Evolutionary conservation across 1,140 invertebrate genomes (phyloP), one percentile per base, ranked within the genome.

Genomic region (Caenorhabditis briggsae): DNA sequence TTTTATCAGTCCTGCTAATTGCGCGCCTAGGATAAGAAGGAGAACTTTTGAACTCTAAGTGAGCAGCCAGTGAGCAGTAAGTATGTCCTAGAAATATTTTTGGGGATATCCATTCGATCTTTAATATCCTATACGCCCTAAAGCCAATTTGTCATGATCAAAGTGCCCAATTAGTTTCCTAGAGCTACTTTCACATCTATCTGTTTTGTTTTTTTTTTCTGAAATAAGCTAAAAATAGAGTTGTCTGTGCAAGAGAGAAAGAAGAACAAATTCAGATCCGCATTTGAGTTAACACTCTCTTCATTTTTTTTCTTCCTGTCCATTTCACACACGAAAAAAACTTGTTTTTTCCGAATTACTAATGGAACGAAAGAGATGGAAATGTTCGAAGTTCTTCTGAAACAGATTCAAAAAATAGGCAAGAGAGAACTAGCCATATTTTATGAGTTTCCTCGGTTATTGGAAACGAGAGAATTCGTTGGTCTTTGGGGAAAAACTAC

Each of bases 241-340:
- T 33, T 33, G 33, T 33, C 33, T 33, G 33, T n/a, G 20, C 16
- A 16, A 58, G 20, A 58, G n/a, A 20, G 56, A 16, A 20, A 18
- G 8, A 20, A 58, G 20, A 18, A 58, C 56, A 58, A 58, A n/a
- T 58, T 58, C n/a, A 58, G 56, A 58, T 58, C 56, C 56, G 56
- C 20, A 58, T 58, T 58, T 14, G 56, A 58, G n/a, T 18, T 58
- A n/a, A 58, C 56, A 58, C 56, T 58, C 56, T 58, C 56, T 58
- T 20, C n/a, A 5, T 58, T 58, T 58, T n/a, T 58, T 58, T n/a
- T 20, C 14, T 8, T 58, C 3, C 16, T 58, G 16, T n/a, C 56
- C n/a, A 20, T 8, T 33, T 3, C 33, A 33, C 33, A 33, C 33
- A 33, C 16, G 3, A 58, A 14, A n/a, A 18, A 58, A 58, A 58